phyloP scores from a whole-genome alignment of 2,113 vertebrate species.

The Grammatotria lemairii region DNA sequence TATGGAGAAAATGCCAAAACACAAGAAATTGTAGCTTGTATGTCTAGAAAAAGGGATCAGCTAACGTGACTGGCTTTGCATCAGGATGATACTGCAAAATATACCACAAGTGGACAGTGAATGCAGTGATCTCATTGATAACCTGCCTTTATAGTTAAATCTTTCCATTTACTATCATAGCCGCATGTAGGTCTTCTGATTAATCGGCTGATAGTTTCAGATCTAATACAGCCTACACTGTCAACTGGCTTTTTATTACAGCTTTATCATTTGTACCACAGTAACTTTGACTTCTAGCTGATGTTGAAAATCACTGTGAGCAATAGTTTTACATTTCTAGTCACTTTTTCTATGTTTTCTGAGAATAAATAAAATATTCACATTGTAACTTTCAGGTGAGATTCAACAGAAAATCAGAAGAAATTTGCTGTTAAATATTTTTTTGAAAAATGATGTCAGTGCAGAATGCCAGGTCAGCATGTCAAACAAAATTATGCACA shows the following conservation, averaged over 20 bases:
- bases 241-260: background rate
- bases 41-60: background rate
- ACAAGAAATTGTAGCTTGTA: background rate
- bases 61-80: accelerated
- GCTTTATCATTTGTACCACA: background rate
- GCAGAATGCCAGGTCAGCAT: background rate
- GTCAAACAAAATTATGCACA: background rate
- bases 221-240: accelerated
- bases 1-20: background rate
- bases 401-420: background rate
- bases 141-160: background rate
- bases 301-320: background rate
- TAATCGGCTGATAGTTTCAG: background rate
- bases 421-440: background rate
- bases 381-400: background rate
- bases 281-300: background rate
- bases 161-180: background rate
- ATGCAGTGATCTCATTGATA: background rate
- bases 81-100: background rate
- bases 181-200: background rate
- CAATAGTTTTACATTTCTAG: accelerated
- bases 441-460: accelerated
- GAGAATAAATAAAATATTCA: background rate
- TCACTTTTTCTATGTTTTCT: background rate
- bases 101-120: background rate